Conservation (phyloP, 2,113 vertebrate genomes). For the Microcebus tavaratra region DNA sequence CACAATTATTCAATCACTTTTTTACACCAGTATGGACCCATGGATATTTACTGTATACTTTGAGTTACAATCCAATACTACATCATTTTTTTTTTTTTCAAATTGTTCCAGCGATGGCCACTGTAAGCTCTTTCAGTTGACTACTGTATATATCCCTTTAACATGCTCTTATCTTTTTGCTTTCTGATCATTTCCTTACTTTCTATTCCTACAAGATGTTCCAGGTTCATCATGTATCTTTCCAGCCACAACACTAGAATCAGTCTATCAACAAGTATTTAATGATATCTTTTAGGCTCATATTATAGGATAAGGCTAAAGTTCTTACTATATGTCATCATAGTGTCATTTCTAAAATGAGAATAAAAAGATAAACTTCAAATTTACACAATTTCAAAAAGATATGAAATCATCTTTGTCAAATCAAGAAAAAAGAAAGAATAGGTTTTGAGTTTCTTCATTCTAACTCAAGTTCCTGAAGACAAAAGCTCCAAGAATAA, state of each 20-base stretch:
- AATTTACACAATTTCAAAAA: neutral
- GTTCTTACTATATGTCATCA: neutral
- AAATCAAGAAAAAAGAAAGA: neutral
- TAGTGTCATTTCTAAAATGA: neutral
- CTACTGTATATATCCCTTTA: neutral
- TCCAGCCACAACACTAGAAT: neutral
- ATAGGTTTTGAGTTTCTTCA: neutral
- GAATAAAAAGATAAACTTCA: slow-evolving; percentile 4
- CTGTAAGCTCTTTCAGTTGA: neutral
- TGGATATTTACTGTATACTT: neutral
- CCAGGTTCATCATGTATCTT: neutral
- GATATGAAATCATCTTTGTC: neutral
- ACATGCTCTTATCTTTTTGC: neutral
- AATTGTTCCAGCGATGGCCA: neutral
- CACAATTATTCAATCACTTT: neutral
- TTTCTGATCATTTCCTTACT: slow-evolving; percentile 3
- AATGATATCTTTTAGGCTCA: slow-evolving; percentile 4
- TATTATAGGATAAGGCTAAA: neutral
- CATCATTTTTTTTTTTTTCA: neutral
- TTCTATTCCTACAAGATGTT: neutral
- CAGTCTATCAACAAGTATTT: neutral
- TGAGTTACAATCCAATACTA: neutral
- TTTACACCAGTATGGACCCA: neutral
- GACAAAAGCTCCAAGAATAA: neutral
- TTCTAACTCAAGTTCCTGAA: slow-evolving; percentile 23